These are phyloP conservation scores for Aphis craccivora DNA, from an alignment of 1,140 invertebrate species.

Conservation along the genomic window DNA sequence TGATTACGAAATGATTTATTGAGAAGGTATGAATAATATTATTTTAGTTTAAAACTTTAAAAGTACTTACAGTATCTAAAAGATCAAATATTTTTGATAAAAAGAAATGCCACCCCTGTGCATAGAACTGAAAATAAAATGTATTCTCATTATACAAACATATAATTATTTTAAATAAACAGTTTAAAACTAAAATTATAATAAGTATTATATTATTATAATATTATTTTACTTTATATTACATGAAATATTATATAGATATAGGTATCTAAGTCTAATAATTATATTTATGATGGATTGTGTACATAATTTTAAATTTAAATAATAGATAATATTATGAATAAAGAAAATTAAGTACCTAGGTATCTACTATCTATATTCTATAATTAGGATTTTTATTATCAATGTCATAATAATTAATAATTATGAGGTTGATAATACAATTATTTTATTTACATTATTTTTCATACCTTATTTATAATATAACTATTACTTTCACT, in stretches of 20 bases:
- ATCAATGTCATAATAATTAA: background rate
- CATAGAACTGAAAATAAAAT: conserved; percentile 65
- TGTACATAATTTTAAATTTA: background rate
- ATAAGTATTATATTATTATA: background rate
- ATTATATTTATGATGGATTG: background rate
- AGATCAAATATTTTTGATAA: conserved; percentile 72
- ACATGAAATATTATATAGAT: background rate
- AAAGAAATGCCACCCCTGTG: conserved; percentile 70
- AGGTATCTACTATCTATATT: too few species aligned
- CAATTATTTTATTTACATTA: background rate
- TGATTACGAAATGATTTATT: background rate
- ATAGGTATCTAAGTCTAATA: background rate
- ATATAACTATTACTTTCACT: background rate
- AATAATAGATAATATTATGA: background rate
- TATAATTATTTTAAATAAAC: background rate
- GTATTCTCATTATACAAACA: background rate
- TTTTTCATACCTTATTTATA: background rate
- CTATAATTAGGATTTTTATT: background rate
- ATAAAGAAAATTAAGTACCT: background rate
- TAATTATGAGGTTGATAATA: background rate
- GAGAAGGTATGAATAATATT: background rate
- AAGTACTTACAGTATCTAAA: conserved; percentile 67
- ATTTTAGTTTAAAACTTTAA: background rate
- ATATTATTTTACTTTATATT: background rate
- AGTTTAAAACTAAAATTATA: background rate